Evolutionary conservation across 2,888 invertebrate genomes (phyloP), one percentile per base, ranked within the genome.

Genomic region (Drosophila pullipes): DNA sequence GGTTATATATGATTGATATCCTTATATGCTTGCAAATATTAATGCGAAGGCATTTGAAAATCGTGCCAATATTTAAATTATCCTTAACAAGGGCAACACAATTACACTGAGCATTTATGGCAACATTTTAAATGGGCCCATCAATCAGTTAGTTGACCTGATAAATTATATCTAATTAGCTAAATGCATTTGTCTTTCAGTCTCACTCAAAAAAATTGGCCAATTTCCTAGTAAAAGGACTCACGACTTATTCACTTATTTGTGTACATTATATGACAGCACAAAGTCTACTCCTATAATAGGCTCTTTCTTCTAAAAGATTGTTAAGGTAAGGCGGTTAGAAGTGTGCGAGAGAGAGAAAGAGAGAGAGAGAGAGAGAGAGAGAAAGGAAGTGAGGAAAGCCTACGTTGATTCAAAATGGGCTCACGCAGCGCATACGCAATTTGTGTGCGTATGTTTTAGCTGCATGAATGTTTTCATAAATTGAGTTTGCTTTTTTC

Each of bases 401-500:
- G 63, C 37, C 70, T 77, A 59, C 53, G 77, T 57, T 74, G 57
- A 62, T 71, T 72, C 75, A 64, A 75, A 67, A 78, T 50, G 70
- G 79, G 72, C 55, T 70, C 79, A 83, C 82, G 79, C 77, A 73
- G 89, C 82, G 89, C 71, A 89, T 79, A 85, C 84, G 89, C 79
- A 86, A 83, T 89, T 79, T 84, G 50, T 77, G 65, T 73, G 69
- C 62, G 78, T 73, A 71, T 57, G 52, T 49, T 69, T 75, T 58
- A 41, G 67, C 62, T 70, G 69, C 73, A 66, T 74, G 83, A 83
- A 71, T 75, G 87, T 89, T 90, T 83, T 80, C 91, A 86, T 89
- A 86, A 89, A 86, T 86, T 89, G 87, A 80, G 84, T 82, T 90
- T 89, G 85, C 87, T 81, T 81, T 85, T 81, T 83, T 83, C 83